Base-by-base conservation (phyloP, 2,888 invertebrate species). In the Masnerella sp. region DNA sequence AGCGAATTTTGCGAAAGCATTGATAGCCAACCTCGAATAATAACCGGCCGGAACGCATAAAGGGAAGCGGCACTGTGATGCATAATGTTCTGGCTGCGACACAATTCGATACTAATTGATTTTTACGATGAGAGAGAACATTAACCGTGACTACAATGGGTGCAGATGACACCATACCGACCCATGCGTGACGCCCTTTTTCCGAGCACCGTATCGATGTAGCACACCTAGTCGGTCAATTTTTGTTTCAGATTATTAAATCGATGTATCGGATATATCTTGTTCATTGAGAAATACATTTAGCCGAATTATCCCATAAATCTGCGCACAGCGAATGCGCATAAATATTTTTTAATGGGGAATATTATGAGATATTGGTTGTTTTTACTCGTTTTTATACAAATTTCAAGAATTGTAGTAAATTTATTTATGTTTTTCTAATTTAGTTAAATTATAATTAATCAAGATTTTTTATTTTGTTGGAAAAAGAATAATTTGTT, bases 31-130 rank as follows among this genome's bases (percentile, higher is more conserved):
- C 59, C 36, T 54, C 58, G 59, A 58, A 72, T 65, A 72, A 72
- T 65, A 72, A 72, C 65, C 5, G 14, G 52, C 52, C 52, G 58
- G 45, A 72, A 54, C 51, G 52, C 32, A 72, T 72, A 65, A 65
- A 72, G 71, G 71, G 65, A 71, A 71, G 71, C 71, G 32, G 28
- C 30, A 59, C 59, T 34, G 58, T 59, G 51, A 65, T 65, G 65
- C 71, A 72, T 72, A 65, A 70, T 71, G 65, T 69, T 72, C 56
- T 45, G 78, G 75, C 77, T 59, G 58, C 75, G 70, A 75, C 75
- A 80, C 78, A 80, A 82, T 84, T 83, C 83, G 79, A 80, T 75
- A 79, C 82, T 82, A 85, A 85, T 84, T 84, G 83, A 81, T 82
- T 80, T 78, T 83, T 80, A 81, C 78, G 81, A 81, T 73, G 74